These are phyloP conservation scores for Lutjanus campechanus DNA, from an alignment of 2,797 vertebrate species.

Conservation along the genomic window DNA sequence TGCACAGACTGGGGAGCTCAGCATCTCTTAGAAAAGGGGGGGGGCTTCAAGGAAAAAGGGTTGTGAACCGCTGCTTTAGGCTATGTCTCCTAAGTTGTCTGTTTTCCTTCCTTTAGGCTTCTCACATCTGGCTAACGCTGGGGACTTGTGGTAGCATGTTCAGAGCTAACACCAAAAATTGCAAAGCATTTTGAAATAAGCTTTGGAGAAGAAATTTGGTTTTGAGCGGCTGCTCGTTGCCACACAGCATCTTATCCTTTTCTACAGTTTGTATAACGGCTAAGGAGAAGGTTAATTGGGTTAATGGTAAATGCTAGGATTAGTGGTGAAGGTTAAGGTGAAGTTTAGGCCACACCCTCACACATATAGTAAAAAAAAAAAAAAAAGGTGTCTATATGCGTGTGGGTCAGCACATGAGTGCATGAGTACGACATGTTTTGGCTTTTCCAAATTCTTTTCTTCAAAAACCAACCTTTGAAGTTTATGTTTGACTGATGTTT, in stretches of 20 bases:
- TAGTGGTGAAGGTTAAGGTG: constrained; percentile 1
- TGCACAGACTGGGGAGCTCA: no score
- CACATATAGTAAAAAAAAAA: background rate
- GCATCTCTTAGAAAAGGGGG: no score
- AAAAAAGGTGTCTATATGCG: background rate
- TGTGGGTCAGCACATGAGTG: background rate
- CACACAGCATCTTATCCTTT: background rate
- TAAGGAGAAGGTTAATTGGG: constrained; percentile 33
- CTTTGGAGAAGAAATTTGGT: background rate
- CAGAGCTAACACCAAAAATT: background rate
- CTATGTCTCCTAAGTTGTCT: background rate
- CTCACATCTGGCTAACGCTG: no score
- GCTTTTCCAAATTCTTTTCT: background rate
- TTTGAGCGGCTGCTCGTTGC: background rate
- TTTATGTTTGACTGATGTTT: constrained; percentile 20
- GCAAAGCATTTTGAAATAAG: background rate
- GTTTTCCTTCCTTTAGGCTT: background rate
- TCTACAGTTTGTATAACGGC: background rate
- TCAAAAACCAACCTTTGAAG: constrained; percentile 6
- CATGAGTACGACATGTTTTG: background rate
- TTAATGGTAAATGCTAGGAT: constrained; percentile 37
- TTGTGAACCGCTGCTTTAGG: no score
- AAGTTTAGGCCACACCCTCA: constrained; percentile 18
- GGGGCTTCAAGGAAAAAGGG: no score
- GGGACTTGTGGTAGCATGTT: background rate